phyloP scores from a whole-genome alignment of 2,113 vertebrate genomes.

The Pterophyllum scalare region DNA sequence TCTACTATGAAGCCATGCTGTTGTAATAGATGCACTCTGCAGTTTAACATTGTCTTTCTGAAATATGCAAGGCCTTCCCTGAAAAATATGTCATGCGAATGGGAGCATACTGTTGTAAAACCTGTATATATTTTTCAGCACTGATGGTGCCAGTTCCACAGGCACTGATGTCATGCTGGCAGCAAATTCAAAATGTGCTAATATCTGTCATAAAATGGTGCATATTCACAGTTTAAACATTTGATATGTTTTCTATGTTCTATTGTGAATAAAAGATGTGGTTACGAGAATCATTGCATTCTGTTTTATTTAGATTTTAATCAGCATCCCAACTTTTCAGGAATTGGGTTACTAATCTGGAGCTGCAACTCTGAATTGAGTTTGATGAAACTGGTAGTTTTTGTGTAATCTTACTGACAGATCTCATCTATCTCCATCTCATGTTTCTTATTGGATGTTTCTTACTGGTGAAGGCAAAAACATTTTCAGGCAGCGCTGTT shows the following conservation, averaged over 20 bases:
- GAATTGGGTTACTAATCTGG: neutral
- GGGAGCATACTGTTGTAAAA: too few relatives aligned
- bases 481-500: neutral
- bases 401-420: too few relatives aligned
- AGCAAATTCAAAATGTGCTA: neutral
- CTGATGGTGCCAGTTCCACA: too few relatives aligned
- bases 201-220: neutral
- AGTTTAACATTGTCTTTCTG: too few relatives aligned
- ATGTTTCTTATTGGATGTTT: neutral
- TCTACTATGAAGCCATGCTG: too few relatives aligned
- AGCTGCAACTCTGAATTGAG: neutral
- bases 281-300: neutral
- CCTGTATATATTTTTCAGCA: too few relatives aligned
- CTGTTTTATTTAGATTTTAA: neutral
- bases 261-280: too few relatives aligned
- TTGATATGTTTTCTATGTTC: neutral
- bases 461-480: neutral
- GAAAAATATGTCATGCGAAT: too few relatives aligned
- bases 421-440: too few relatives aligned
- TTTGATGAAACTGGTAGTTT: neutral
- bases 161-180: too few relatives aligned
- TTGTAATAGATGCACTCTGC: too few relatives aligned
- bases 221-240: neutral
- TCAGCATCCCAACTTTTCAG: neutral
- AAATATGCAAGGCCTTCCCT: too few relatives aligned